Evolutionary conservation across 2,113 vertebrate genomes (phyloP), one percentile per base, ranked within the genome.

Genomic region (Dicaeum eximium): DNA sequence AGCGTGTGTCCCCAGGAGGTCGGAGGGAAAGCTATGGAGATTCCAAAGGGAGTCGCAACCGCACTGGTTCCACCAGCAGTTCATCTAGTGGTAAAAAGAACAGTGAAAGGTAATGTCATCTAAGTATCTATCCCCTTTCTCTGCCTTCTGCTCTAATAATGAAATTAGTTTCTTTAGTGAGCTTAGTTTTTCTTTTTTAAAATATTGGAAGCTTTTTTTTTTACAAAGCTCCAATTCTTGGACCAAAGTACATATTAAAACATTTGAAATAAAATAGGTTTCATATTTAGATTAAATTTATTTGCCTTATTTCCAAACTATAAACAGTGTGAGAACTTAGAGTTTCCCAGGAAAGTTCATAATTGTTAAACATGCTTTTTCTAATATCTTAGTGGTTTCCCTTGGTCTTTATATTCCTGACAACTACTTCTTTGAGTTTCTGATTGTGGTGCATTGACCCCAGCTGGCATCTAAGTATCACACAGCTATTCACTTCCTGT

Each of bases 51-150:
- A 99, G 98, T 96, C 98, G 99, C 54, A 98, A 98, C 35, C 98
- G 99, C 9, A 98, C 99, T 3, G 99, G 99, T 38, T 99, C 99
- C 81, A 99, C 98, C 6, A 99, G 99, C 97, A 99, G 99, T 95
- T 99, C 99, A 71, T 99, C 99, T 45, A 99, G 99, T 13, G 96
- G 99, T 91, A 99, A 99, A 97, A 99, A 98, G 97, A 98, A 98
- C 97, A 99, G 98, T n/a, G 99, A 99, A 88, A 99, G 98, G 99
- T 99, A 97, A 97, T 62, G 87, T 66, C 37, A 1, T 16, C 22
- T 45, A 24, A 45, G 17, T 87, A 50, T 20, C 67, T 53, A 1
- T 90, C 91, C 67, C 66, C 37, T 66, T 35, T 60, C 54, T 87
- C 44, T 33, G 30, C 54, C 44, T 73, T 51, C 70, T 92, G 48